Percentiles rank a stretch among this genome's conserved stretches.
These are phyloP conservation scores for Seira sanloemensis DNA, from an alignment of 2,888 invertebrate species.

Conservation along the genomic window DNA sequence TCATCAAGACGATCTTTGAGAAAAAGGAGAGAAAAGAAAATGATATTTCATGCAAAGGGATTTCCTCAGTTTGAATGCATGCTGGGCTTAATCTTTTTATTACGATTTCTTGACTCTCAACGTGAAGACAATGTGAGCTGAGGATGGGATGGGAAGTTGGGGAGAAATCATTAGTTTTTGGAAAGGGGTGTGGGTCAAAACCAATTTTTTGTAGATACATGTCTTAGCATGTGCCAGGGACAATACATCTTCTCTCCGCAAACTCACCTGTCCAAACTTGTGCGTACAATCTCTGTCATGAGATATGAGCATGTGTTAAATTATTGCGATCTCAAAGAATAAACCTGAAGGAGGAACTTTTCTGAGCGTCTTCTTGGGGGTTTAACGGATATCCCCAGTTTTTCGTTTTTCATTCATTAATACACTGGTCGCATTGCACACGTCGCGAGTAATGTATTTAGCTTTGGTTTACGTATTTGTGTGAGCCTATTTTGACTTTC, in stretches of 20 bases:
- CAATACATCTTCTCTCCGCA: conserved; percentile 3
- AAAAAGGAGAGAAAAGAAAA: neutral
- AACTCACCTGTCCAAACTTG: neutral
- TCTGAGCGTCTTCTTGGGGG: neutral
- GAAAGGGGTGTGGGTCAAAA: neutral
- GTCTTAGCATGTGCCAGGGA: too few relatives aligned
- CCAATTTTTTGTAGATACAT: neutral
- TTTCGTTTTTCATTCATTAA: neutral
- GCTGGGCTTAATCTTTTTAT: conserved; percentile 16
- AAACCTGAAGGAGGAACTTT: neutral
- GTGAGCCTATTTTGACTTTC: neutral
- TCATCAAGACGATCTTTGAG: neutral
- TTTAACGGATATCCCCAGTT: neutral
- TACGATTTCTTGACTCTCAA: neutral
- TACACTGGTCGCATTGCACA: neutral
- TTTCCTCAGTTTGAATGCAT: neutral
- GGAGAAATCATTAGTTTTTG: neutral
- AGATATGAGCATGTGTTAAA: neutral
- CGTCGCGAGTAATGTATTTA: neutral
- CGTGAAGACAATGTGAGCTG: neutral
- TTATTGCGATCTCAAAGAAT: neutral
- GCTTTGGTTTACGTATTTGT: neutral
- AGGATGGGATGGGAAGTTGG: conserved; percentile 1
- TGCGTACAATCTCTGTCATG: conserved; percentile 1
- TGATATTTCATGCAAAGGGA: conserved; percentile 9